phyloP scores from a whole-genome alignment of 2,888 invertebrate genomes.

The Pherbina coryleti region DNA sequence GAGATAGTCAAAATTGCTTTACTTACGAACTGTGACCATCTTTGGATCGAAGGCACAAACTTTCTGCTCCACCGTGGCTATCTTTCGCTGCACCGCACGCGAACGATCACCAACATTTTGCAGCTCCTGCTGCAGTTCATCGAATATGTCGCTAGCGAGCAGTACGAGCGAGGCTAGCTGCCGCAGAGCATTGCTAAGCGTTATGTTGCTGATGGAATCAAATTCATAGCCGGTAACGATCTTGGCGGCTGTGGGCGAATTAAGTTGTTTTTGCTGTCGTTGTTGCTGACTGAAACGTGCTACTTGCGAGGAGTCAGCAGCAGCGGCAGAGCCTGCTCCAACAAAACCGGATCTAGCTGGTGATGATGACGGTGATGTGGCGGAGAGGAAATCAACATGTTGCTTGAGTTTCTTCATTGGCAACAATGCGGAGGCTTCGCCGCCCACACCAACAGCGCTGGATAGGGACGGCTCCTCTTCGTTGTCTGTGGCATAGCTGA shows the following conservation, averaged over 20 bases:
- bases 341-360: constrained; percentile 27
- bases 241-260: constrained; percentile 54
- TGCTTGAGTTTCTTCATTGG: constrained; percentile 65
- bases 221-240: constrained; percentile 80
- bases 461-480: constrained; percentile 50
- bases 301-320: neutral
- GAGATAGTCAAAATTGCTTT: neutral
- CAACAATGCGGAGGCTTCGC: constrained; percentile 47
- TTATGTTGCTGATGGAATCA: constrained; percentile 88
- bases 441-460: constrained; percentile 9
- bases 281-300: constrained; percentile 21
- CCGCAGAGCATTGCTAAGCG: constrained; percentile 84
- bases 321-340: neutral
- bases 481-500: constrained; percentile 55
- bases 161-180: constrained; percentile 88
- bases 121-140: constrained; percentile 82
- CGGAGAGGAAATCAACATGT: constrained; percentile 62
- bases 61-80: constrained; percentile 78
- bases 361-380: constrained; percentile 50
- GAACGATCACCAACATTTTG: constrained; percentile 81
- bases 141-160: constrained; percentile 88
- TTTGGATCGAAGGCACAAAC: constrained; percentile 86
- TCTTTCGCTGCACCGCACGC: constrained; percentile 77
- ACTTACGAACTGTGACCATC: constrained; percentile 95
- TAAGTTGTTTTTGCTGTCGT: constrained; percentile 35